A percentile compares a stretch with the other conserved stretches of the same genome.
phyloP scores from a whole-genome alignment of 2,888 invertebrate genomes.

The Diploptera punctata region DNA sequence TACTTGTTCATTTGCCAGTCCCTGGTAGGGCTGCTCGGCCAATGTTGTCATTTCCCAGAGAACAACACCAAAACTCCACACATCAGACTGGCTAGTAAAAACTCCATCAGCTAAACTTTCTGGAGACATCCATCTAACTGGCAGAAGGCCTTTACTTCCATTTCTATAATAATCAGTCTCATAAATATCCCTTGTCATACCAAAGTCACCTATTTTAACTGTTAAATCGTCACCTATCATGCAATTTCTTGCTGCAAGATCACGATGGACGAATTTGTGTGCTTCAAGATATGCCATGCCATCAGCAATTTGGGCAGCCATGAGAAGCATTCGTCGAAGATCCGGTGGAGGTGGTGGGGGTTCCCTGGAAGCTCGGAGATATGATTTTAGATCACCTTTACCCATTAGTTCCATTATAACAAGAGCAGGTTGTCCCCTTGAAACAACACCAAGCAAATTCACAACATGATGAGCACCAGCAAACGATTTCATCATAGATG shows the following conservation, averaged over 20 bases:
- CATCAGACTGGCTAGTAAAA: slow-evolving; percentile 67
- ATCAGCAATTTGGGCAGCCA: slow-evolving; percentile 75
- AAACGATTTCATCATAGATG: slow-evolving; percentile 75
- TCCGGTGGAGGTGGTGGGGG: slow-evolving; percentile 52
- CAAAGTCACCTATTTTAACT: slow-evolving; percentile 68
- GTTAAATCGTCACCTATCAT: slow-evolving; percentile 69
- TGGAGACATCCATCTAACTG: slow-evolving; percentile 76
- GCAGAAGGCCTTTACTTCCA: slow-evolving; percentile 60
- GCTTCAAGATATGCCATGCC: slow-evolving; percentile 79
- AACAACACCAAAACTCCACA: slow-evolving; percentile 75
- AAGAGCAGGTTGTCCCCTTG: slow-evolving; percentile 68
- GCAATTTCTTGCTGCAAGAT: slow-evolving; percentile 74
- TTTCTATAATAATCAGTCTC: slow-evolving; percentile 70
- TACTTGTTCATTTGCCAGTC: slow-evolving; percentile 67
- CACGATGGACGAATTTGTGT: slow-evolving; percentile 74
- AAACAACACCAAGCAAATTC: slow-evolving; percentile 73
- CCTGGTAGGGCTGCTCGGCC: slow-evolving; percentile 78
- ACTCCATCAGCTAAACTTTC: slow-evolving; percentile 72
- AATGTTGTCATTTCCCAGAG: slow-evolving; percentile 80
- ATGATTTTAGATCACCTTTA: slow-evolving; percentile 72
- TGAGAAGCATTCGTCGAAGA: slow-evolving; percentile 53
- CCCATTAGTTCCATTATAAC: slow-evolving; percentile 85
- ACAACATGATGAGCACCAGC: slow-evolving; percentile 71
- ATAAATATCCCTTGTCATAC: slow-evolving; percentile 72
- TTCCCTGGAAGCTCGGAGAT: slow-evolving; percentile 63